These are phyloP conservation scores for Olivierus martensii DNA, from an alignment of 1,140 invertebrate genomes.

Conservation along the genomic window DNA sequence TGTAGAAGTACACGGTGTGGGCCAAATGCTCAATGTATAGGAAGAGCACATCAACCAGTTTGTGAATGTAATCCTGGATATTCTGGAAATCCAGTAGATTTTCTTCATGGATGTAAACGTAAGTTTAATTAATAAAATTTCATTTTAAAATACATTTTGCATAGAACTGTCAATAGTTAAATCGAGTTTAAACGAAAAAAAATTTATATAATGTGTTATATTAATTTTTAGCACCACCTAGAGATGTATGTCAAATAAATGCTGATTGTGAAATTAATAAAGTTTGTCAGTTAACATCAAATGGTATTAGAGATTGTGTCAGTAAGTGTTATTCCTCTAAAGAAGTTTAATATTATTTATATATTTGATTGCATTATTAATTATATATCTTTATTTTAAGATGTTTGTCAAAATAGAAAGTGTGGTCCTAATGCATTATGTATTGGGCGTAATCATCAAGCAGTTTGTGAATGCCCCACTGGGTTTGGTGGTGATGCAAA, in stretches of 20 bases:
- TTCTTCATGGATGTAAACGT: not conserved
- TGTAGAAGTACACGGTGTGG: conserved; percentile 39
- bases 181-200: too few species aligned
- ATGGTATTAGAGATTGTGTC: conserved; percentile 17
- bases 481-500: conserved; percentile 51
- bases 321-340: conserved; percentile 4
- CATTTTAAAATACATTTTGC: too few species aligned
- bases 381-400: conserved; percentile 39
- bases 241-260: conserved; percentile 60
- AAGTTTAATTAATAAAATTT: too few species aligned
- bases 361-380: not conserved
- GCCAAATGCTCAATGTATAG: conserved; percentile 51
- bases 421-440: conserved; percentile 59
- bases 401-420: conserved; percentile 16
- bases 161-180: too few species aligned
- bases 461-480: conserved; percentile 37
- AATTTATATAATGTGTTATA: too few species aligned
- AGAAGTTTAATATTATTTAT: conserved; percentile 1
- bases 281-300: conserved; percentile 14
- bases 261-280: conserved; percentile 49
- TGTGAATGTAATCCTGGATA: conserved; percentile 45
- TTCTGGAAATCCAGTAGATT: conserved; percentile 17
- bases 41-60: conserved; percentile 32
- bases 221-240: conserved; percentile 31
- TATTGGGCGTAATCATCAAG: conserved; percentile 32